Evolutionary conservation across 2,113 vertebrate genomes (phyloP).

Genomic region (Xiphorhynchus elegans): DNA sequence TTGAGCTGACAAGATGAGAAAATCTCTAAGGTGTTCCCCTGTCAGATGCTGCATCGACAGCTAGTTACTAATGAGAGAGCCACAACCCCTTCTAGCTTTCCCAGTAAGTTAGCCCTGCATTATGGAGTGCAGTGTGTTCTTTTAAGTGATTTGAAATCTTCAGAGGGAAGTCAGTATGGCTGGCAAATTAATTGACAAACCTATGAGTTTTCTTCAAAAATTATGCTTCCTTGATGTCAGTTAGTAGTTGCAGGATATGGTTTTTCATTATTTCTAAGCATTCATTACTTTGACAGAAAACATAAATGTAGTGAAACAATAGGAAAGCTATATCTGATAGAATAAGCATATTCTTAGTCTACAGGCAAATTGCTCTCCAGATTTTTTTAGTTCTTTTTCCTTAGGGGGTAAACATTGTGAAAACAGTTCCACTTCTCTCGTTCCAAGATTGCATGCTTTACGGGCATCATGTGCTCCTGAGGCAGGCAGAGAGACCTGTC

Average conservation of each 20-base stretch:
- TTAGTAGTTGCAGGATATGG: neutral
- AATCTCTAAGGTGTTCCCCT: neutral
- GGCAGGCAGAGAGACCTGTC: neutral
- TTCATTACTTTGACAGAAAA: neutral
- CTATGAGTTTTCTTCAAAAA: neutral
- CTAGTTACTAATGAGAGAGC: neutral
- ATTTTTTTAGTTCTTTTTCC: neutral
- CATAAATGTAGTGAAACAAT: neutral
- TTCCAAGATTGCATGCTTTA: neutral
- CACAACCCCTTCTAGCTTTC: neutral
- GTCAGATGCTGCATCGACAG: neutral
- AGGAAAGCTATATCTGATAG: neutral
- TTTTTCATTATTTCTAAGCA: neutral
- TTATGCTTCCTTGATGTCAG: accelerated
- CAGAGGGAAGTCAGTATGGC: neutral
- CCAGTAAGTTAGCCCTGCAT: neutral
- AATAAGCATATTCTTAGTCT: neutral
- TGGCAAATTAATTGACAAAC: neutral
- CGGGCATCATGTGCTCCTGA: neutral
- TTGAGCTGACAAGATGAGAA: neutral
- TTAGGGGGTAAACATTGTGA: neutral
- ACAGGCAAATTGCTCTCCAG: neutral
- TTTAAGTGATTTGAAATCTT: neutral
- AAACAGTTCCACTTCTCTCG: neutral
- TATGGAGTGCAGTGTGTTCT: neutral